Conservation (phyloP, 1,140 invertebrate species). For the Drosophila arawakana region DNA sequence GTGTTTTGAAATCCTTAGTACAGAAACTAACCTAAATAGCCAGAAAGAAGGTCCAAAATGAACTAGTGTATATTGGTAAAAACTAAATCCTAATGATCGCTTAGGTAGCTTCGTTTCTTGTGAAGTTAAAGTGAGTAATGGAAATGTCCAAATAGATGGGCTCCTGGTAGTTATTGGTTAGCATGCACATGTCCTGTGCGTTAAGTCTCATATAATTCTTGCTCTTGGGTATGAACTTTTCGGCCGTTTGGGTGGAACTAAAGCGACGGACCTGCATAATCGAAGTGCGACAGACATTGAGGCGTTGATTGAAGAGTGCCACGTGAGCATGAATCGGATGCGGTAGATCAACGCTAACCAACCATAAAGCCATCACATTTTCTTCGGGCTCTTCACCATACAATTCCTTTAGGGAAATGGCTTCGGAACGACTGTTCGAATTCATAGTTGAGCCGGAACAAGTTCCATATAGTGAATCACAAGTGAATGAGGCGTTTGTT, state of each 20-base stretch:
- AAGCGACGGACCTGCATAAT: slow-evolving; percentile 44
- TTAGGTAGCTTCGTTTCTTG: background rate
- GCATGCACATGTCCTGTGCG: slow-evolving; percentile 30
- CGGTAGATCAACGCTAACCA: slow-evolving; percentile 29
- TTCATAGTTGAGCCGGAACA: background rate
- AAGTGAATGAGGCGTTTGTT: background rate
- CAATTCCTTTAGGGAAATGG: background rate
- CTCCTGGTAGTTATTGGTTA: slow-evolving; percentile 43
- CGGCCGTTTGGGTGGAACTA: slow-evolving; percentile 19
- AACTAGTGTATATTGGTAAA: background rate
- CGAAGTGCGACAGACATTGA: slow-evolving; percentile 47
- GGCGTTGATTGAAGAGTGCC: slow-evolving; percentile 48
- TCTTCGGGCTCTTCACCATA: slow-evolving; percentile 9
- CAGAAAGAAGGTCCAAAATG: background rate
- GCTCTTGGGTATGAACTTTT: slow-evolving; percentile 9
- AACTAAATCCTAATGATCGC: background rate
- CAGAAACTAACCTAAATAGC: background rate
- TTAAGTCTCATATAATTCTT: slow-evolving; percentile 44
- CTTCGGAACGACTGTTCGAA: background rate
- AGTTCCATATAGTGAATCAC: background rate
- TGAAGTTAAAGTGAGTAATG: slow-evolving; percentile 26
- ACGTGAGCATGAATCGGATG: slow-evolving; percentile 36
- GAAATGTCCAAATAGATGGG: slow-evolving; percentile 52
- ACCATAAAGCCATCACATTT: slow-evolving; percentile 47
- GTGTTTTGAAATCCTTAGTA: too few relatives aligned